These are phyloP conservation scores for Orussus abietinus DNA, from an alignment of 1,140 invertebrate genomes.

Conservation along the genomic window DNA sequence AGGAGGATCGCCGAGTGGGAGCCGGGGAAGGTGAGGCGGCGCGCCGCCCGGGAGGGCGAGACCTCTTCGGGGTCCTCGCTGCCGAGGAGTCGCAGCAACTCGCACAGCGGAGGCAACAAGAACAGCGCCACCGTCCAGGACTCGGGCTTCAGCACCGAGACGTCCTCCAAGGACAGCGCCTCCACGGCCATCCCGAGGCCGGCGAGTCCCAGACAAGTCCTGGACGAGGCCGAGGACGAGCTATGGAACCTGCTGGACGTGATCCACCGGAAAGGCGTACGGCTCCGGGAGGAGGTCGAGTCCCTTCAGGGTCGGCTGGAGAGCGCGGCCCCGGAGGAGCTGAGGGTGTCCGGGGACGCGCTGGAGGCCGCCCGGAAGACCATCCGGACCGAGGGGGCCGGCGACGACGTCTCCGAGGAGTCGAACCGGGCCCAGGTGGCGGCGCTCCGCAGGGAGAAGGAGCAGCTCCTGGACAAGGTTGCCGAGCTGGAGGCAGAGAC, in stretches of 20 bases:
- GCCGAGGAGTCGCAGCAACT: slow-evolving; percentile 63
- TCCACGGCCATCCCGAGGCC: slow-evolving; percentile 50
- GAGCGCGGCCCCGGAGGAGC: slow-evolving; percentile 40
- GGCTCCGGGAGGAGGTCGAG: slow-evolving; percentile 71
- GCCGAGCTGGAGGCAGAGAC: slow-evolving; percentile 71
- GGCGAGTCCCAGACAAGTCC: slow-evolving; percentile 45
- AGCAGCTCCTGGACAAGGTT: slow-evolving; percentile 65
- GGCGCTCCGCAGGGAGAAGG: slow-evolving; percentile 65
- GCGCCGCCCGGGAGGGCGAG: slow-evolving; percentile 52
- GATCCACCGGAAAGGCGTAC: slow-evolving; percentile 74
- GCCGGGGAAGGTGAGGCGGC: slow-evolving; percentile 71
- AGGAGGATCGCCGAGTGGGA: slow-evolving; percentile 63
- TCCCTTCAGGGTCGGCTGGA: slow-evolving; percentile 53
- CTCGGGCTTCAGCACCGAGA: slow-evolving; percentile 81
- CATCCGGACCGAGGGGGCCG: slow-evolving; percentile 32
- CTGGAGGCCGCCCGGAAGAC: slow-evolving; percentile 45
- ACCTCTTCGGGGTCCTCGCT: slow-evolving; percentile 53
- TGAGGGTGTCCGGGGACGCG: slow-evolving; percentile 51
- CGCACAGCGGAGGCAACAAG: slow-evolving; percentile 60
- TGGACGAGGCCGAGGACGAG: slow-evolving; percentile 70
- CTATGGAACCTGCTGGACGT: slow-evolving; percentile 80
- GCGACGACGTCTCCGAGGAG: not conserved
- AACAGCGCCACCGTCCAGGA: slow-evolving; percentile 69
- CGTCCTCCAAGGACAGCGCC: slow-evolving; percentile 71
- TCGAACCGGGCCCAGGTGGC: slow-evolving; percentile 19